Evolutionary conservation across 2,113 vertebrate genomes (phyloP).

Genomic region (Rhinolophus ferrumequinum): DNA sequence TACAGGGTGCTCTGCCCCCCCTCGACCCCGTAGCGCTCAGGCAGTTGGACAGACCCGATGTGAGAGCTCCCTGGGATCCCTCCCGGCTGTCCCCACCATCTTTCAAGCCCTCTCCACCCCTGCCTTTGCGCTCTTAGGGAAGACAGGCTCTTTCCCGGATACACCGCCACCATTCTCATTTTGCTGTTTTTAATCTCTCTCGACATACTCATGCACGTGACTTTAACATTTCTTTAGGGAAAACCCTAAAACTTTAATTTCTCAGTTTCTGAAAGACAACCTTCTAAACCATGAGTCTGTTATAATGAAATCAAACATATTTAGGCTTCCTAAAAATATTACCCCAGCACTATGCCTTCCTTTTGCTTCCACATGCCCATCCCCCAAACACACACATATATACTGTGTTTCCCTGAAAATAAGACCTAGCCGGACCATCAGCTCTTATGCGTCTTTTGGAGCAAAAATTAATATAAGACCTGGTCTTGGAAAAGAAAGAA

Average conservation of each 20-base stretch:
- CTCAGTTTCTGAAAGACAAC: constrained; percentile 62
- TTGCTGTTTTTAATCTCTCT: constrained; percentile 14
- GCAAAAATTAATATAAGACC: too few species aligned
- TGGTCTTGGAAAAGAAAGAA: too few species aligned
- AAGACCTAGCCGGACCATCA: too few species aligned
- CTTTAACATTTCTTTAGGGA: constrained; percentile 42
- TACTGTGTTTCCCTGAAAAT: too few species aligned
- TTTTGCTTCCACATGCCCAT: constrained; percentile 43
- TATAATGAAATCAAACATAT: constrained; percentile 67
- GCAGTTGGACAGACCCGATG: background rate
- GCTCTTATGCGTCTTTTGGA: too few species aligned
- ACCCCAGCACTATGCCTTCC: constrained; percentile 64
- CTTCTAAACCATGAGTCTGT: constrained; percentile 58
- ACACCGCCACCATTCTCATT: background rate
- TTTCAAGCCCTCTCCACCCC: background rate
- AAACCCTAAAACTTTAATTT: constrained; percentile 45
- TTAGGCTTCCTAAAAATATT: constrained; percentile 75
- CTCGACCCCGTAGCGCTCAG: background rate
- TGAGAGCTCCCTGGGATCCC: background rate
- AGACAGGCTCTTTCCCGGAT: background rate
- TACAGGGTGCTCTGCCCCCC: background rate
- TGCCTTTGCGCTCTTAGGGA: background rate
- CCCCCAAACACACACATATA: background rate
- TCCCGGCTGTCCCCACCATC: background rate
- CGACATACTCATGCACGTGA: background rate